Base-by-base conservation (phyloP, 2,113 vertebrate genomes). In the Pseudorasbora parva region DNA sequence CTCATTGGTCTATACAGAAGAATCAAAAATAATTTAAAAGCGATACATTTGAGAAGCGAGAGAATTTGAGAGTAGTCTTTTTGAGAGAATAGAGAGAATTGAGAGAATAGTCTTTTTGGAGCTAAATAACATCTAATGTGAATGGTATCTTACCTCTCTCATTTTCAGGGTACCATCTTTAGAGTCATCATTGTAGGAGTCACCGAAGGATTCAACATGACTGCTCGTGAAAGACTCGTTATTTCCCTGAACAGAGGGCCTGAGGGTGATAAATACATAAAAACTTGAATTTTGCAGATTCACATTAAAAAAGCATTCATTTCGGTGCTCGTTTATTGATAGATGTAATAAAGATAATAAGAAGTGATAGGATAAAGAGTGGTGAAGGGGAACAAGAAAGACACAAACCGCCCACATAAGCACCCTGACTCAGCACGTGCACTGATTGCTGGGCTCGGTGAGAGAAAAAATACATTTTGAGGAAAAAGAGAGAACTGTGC, bases 81-180 rank as follows among this genome's bases (percentile, higher is more conserved):
- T 69, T 41, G 64, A n/a, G n/a, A n/a, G n/a, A n/a, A n/a, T n/a
- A n/a, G n/a, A n/a, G n/a, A n/a, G n/a, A n/a, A n/a, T n/a, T n/a
- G n/a, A n/a, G 17, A 68, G 10, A 75, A 73, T 23, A 64, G 3
- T 9, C 2, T 10, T 41, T 41, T 69, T 41, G 64, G 64, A 66
- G 64, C 49, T 15, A 30, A 21, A 77, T 51, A 73, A 11, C 49
- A 75, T 21, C 27, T 19, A 54, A n/a, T 23, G 14, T 51, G 14
- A 9, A 25, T 17, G 14, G 10, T 1, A 54, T 81, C 94, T 94
- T 92, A 98, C 98, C 96, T 97, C 96, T 94, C 95, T 95, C 93
- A 96, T 95, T 93, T 96, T 95, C 88, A 98, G 91, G 87, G 96
- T 98, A 84, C 96, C 93, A 91, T 99, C 97, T 93, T 97, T 96